These are phyloP conservation scores for Thaumetopoea pityocampa DNA, from an alignment of 1,140 invertebrate genomes.

Conservation along the genomic window DNA sequence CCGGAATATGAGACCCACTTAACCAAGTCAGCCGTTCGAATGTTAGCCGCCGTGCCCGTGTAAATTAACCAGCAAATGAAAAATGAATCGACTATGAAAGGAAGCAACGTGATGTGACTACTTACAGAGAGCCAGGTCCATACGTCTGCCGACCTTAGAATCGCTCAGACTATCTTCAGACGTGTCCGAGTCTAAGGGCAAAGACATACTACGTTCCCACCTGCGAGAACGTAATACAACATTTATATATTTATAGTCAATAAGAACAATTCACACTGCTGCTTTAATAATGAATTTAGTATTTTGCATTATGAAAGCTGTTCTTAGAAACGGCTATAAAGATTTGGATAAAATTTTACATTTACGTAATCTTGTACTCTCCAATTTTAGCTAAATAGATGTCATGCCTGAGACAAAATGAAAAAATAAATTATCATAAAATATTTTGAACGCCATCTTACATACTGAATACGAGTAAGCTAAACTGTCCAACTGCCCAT, in stretches of 20 bases:
- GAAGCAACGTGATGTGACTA: constrained; percentile 23
- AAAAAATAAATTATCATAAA: too few species aligned
- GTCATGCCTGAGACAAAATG: too few species aligned
- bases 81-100: constrained; percentile 56
- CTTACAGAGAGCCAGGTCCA: constrained; percentile 86
- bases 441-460: too few species aligned
- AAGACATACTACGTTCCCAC: constrained; percentile 82
- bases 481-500: too few species aligned
- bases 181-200: constrained; percentile 77
- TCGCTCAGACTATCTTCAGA: constrained; percentile 74
- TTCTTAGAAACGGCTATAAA: too few species aligned
- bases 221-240: constrained; percentile 45
- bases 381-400: too few species aligned
- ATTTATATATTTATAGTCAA: background rate
- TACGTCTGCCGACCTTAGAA: constrained; percentile 75
- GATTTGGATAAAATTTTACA: too few species aligned
- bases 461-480: too few species aligned
- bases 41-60: constrained; percentile 63
- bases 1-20: constrained; percentile 29
- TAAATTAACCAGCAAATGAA: constrained; percentile 73
- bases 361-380: too few species aligned
- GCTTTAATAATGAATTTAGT: too few species aligned
- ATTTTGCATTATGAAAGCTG: too few species aligned
- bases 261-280: too few species aligned
- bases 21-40: constrained; percentile 38